Evolutionary conservation across 2,797 vertebrate genomes (phyloP).

Genomic region (Pseudomugil tenellus): DNA sequence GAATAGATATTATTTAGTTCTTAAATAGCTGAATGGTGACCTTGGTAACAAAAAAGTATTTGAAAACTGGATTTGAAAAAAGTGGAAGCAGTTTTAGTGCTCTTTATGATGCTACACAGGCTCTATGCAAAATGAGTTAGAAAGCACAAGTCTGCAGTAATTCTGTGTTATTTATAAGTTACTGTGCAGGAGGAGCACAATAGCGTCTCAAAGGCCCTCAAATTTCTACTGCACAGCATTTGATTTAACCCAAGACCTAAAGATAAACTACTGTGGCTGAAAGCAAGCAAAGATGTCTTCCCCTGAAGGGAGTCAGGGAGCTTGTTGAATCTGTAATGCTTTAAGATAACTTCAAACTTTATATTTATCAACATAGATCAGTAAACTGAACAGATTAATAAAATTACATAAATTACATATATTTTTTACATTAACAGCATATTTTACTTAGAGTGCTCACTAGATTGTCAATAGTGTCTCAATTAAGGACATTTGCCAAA

Average conservation of each 20-base stretch:
- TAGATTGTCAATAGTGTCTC: conserved; percentile 11
- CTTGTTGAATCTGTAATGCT: neutral
- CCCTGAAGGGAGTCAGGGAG: neutral
- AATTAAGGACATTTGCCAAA: conserved; percentile 60
- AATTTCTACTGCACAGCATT: neutral
- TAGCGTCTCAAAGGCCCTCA: no score
- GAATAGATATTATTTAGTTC: conserved; percentile 44
- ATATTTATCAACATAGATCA: conserved; percentile 1
- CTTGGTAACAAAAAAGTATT: conserved; percentile 37
- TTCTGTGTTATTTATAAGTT: conserved; percentile 8
- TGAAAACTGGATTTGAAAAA: conserved; percentile 17
- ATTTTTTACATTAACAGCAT: conserved; percentile 42
- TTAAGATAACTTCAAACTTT: neutral
- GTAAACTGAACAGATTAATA: neutral
- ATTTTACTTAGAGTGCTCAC: conserved; percentile 10
- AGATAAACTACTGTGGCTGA: neutral
- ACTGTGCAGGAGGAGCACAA: conserved; percentile 1
- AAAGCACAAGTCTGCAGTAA: conserved; percentile 29
- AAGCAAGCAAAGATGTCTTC: neutral
- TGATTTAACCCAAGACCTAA: neutral
- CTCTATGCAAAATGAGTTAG: conserved; percentile 74
- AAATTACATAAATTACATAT: conserved; percentile 16
- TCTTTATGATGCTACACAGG: conserved; percentile 51
- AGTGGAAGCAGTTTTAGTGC: conserved; percentile 23
- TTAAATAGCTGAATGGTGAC: conserved; percentile 44